Conservation (phyloP, 2,888 invertebrate genomes). For the Hedya salicella region DNA sequence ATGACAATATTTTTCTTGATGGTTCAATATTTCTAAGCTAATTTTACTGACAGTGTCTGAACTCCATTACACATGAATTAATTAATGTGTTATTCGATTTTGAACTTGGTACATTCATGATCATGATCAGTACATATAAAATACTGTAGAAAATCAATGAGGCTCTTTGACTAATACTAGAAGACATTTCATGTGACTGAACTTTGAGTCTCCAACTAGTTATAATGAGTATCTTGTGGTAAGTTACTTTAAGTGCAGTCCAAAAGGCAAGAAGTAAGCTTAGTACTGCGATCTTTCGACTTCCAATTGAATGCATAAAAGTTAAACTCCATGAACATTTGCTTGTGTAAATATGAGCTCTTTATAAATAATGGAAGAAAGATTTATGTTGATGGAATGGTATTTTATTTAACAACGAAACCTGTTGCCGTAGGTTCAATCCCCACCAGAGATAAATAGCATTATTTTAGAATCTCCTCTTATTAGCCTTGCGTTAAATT, state of each 20-base stretch:
- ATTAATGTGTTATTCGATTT: background rate
- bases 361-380: no score
- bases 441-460: no score
- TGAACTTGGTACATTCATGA: constrained; percentile 1
- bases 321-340: no score
- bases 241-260: constrained; percentile 24
- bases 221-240: constrained; percentile 37
- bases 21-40: background rate
- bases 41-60: constrained; percentile 6
- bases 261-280: background rate
- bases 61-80: background rate
- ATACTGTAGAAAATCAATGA: constrained; percentile 30
- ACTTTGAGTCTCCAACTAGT: constrained; percentile 23
- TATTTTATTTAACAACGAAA: no score
- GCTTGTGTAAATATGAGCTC: no score
- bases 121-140: constrained; percentile 5
- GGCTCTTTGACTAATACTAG: constrained; percentile 35
- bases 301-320: no score
- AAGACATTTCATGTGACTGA: constrained; percentile 20
- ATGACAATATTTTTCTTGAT: background rate
- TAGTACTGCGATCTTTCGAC: no score
- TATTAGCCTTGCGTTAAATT: no score
- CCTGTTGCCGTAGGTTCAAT: no score
- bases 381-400: no score
- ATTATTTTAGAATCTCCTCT: no score